Percentiles rank a stretch among this genome's conserved stretches.
These are phyloP conservation scores for Eupithecia subumbrata DNA, from an alignment of 2,888 invertebrate species.

Conservation along the genomic window DNA sequence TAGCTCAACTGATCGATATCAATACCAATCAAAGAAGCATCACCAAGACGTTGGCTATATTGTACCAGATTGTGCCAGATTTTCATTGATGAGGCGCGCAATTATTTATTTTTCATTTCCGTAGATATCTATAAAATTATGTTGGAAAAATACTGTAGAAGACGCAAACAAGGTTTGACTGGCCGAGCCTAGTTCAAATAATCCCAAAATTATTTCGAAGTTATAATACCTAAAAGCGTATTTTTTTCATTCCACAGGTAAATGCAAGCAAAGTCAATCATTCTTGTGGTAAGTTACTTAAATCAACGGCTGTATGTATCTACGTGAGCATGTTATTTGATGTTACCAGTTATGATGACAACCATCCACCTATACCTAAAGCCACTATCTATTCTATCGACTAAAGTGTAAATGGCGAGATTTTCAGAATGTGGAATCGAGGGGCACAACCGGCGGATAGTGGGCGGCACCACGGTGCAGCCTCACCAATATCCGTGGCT, in stretches of 20 bases:
- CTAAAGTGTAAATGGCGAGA: neutral
- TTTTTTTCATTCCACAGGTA: slow-evolving; percentile 48
- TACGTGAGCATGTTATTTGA: neutral
- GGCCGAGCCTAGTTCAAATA: neutral
- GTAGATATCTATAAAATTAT: neutral
- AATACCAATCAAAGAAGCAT: neutral
- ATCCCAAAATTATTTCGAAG: neutral
- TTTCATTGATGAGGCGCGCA: neutral
- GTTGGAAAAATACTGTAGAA: neutral
- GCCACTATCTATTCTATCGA: neutral
- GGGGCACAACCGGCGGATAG: slow-evolving; percentile 78
- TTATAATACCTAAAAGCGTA: neutral
- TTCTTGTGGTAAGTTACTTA: slow-evolving; percentile 63
- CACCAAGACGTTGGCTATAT: neutral
- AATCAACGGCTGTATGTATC: neutral
- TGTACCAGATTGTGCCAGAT: neutral
- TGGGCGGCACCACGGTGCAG: slow-evolving; percentile 78
- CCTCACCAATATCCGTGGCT: slow-evolving; percentile 84
- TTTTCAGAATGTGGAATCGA: slow-evolving; percentile 71
- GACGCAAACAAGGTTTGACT: neutral
- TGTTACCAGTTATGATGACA: neutral
- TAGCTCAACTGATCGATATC: neutral
- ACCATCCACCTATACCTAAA: neutral
- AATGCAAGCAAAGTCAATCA: slow-evolving; percentile 51
- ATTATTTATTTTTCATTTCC: neutral